Percentiles rank a stretch among this genome's conserved stretches.
Conservation (phyloP, 2,797 vertebrate species). For the Melanogrammus aeglefinus region DNA sequence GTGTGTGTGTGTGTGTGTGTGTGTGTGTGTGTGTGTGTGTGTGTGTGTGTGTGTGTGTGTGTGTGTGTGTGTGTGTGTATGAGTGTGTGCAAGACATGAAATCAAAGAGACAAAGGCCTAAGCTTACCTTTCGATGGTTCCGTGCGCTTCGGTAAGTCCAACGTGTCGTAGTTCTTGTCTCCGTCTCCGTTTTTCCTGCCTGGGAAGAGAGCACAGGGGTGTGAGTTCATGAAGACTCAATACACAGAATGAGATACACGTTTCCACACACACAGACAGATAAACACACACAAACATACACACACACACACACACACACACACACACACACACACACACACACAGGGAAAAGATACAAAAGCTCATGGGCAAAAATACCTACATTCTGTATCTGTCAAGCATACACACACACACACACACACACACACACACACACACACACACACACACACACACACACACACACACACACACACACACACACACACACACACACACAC, state of each 20-base stretch:
- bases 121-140: slow-evolving; percentile 83
- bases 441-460: too few relatives aligned
- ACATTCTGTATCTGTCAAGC: too few relatives aligned
- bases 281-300: too few relatives aligned
- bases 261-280: background rate
- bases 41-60: too few relatives aligned
- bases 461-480: too few relatives aligned
- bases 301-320: background rate
- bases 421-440: too few relatives aligned
- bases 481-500: too few relatives aligned
- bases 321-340: too few relatives aligned
- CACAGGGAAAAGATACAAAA: too few relatives aligned
- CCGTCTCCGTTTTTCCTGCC: slow-evolving; percentile 86
- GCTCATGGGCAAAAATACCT: too few relatives aligned
- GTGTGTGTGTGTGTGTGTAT: background rate
- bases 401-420: too few relatives aligned
- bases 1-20: background rate
- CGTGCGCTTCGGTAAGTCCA: slow-evolving; percentile 86
- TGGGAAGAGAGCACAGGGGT: slow-evolving; percentile 53
- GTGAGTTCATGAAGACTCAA: background rate
- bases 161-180: slow-evolving; percentile 87
- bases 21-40: background rate
- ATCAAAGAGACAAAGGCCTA: background rate
- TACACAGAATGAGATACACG: background rate
- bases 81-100: background rate